phyloP scores from a whole-genome alignment of 2,113 vertebrate genomes.

The Crocuta crocuta region DNA sequence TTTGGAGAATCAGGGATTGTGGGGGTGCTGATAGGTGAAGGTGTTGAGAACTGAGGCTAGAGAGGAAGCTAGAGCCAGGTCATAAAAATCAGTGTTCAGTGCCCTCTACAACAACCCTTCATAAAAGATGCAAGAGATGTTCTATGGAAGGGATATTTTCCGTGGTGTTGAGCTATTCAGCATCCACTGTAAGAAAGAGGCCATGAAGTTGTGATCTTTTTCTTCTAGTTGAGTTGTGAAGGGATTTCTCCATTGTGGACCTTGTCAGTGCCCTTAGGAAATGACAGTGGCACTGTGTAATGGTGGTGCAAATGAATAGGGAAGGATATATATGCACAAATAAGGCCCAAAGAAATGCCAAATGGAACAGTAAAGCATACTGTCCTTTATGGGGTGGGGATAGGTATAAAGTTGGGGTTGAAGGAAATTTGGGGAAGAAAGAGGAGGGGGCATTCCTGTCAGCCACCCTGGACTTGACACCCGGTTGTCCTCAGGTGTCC shows the following conservation, averaged over 20 bases:
- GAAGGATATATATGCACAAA: background rate
- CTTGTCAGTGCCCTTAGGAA: background rate
- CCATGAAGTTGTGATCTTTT: background rate
- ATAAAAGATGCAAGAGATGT: background rate
- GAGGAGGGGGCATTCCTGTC: background rate
- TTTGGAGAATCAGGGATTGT: background rate
- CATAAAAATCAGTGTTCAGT: background rate
- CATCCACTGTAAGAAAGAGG: background rate
- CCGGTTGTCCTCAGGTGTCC: slow-evolving; percentile 63
- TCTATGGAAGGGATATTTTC: background rate
- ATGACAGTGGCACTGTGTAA: background rate
- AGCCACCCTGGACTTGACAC: background rate
- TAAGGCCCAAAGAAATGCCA: background rate
- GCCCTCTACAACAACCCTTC: background rate
- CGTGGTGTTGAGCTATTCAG: background rate
- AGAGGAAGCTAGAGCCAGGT: background rate
- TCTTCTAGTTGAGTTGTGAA: background rate
- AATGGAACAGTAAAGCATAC: background rate
- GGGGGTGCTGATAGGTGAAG: background rate
- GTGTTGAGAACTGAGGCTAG: background rate
- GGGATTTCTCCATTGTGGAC: background rate
- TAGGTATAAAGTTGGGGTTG: background rate
- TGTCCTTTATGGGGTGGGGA: background rate
- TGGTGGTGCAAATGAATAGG: background rate
- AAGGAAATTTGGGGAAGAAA: slow-evolving; percentile 17